Base-by-base conservation (phyloP, 2,888 invertebrate genomes). In the Thumatha senex region DNA sequence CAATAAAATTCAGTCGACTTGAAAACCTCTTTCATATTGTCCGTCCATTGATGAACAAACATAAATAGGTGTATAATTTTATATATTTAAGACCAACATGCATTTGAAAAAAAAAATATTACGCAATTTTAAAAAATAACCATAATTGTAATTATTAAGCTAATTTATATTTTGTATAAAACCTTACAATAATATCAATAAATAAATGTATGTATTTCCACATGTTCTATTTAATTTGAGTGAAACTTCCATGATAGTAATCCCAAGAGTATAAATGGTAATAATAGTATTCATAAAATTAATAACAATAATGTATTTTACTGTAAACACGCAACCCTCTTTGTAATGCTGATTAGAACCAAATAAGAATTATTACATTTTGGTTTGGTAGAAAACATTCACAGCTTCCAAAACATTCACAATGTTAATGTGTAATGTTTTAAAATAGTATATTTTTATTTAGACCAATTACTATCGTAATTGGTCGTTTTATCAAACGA, bases 101-200 rank as follows among this genome's bases (percentile, higher is more conserved):
- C 66, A 56, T 30, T 55, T 54, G 29, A 39, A 54, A 45, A 41
- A 60, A 5, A 56, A 50, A 61, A 60, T 61, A 57, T 39, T 56
- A 55, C 58, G 58, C 62, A 65, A 51, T 7, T 48, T 51, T 54
- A 52, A 47, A 63, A 41, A 57, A 52, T 58, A 53, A 36, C 46
- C 57, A 56, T 56, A 58, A 36, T 51, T 54, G 40, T 62, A 51
- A 53, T 53, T 57, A 48, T 50, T n/a, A 54, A 58, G 44, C 46
- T 54, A 8, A 40, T 55, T 57, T 15, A 41, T 31, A 47, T 39
- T n/a, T n/a, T n/a, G n/a, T n/a, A n/a, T n/a, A n/a, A n/a, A 24
- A 0, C 33, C 38, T 59, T 54, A 51, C 40, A 40, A 53, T 60
- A 53, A 48, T 55, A 34, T 11, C 18, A 3, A n/a, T n/a, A n/a